Evolutionary conservation across 2,797 vertebrate genomes (phyloP).

Genomic region (Pseudotriccus pelzelni): DNA sequence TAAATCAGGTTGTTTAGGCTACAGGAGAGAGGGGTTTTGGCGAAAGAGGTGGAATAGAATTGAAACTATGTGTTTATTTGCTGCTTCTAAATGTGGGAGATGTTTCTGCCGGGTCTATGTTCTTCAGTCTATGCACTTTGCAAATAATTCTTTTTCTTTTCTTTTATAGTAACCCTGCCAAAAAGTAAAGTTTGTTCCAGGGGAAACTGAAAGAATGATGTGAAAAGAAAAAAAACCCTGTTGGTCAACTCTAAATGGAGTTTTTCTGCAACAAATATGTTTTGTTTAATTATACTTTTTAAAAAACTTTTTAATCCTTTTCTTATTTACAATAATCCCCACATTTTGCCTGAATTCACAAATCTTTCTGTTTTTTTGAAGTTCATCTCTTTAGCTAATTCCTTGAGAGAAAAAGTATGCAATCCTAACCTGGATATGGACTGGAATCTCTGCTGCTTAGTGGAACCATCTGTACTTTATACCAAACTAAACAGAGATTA

Average conservation of each 20-base stretch:
- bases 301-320: neutral
- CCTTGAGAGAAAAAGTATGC: neutral
- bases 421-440: neutral
- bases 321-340: neutral
- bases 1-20: constrained; percentile 36
- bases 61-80: constrained; percentile 1
- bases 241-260: neutral
- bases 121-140: neutral
- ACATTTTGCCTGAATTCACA: neutral
- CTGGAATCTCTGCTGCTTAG: neutral
- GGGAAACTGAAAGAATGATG: neutral
- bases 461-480: constrained; percentile 1
- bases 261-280: neutral
- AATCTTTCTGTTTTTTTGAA: neutral
- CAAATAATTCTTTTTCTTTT: neutral
- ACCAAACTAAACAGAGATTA: neutral
- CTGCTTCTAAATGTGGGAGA: neutral
- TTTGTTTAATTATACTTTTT: neutral
- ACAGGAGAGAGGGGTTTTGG: neutral
- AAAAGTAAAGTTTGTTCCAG: neutral
- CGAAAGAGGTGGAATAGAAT: neutral
- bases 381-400: neutral
- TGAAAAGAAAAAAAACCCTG: neutral
- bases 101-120: neutral
- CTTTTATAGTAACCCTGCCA: neutral